Conservation (phyloP, 2,797 vertebrate species). For the Bovichtus variegatus region DNA sequence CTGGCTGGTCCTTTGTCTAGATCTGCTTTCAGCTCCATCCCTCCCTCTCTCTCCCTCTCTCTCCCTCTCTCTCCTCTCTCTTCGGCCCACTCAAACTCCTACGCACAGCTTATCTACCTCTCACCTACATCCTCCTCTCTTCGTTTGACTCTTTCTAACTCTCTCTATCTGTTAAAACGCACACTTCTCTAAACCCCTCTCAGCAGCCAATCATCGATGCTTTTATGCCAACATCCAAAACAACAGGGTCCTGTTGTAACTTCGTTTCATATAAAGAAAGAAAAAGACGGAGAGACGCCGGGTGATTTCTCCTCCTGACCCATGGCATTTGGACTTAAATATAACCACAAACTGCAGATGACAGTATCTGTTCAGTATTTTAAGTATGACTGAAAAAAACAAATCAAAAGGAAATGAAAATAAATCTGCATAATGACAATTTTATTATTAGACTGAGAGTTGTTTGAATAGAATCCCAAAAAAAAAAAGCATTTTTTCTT, state of each 20-base stretch:
- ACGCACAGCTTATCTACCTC: constrained; percentile 75
- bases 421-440: background rate
- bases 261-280: constrained; percentile 3
- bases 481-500: background rate
- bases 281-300: background rate
- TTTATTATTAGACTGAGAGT: background rate
- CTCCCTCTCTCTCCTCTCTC: constrained; percentile 59
- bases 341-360: constrained; percentile 22
- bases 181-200: constrained; percentile 46
- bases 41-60: constrained; percentile 54
- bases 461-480: constrained; percentile 1
- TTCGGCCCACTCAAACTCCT: constrained; percentile 78
- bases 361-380: constrained; percentile 5
- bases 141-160: constrained; percentile 71
- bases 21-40: constrained; percentile 65
- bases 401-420: background rate
- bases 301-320: background rate
- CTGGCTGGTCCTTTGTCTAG: constrained; percentile 61
- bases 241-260: constrained; percentile 37
- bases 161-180: constrained; percentile 40
- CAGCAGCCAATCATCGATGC: constrained; percentile 29
- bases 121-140: constrained; percentile 77
- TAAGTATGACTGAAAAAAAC: background rate
- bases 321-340: background rate
- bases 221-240: constrained; percentile 37